phyloP scores from a whole-genome alignment of 2,797 vertebrate genomes.

The Pipistrellus nathusii region DNA sequence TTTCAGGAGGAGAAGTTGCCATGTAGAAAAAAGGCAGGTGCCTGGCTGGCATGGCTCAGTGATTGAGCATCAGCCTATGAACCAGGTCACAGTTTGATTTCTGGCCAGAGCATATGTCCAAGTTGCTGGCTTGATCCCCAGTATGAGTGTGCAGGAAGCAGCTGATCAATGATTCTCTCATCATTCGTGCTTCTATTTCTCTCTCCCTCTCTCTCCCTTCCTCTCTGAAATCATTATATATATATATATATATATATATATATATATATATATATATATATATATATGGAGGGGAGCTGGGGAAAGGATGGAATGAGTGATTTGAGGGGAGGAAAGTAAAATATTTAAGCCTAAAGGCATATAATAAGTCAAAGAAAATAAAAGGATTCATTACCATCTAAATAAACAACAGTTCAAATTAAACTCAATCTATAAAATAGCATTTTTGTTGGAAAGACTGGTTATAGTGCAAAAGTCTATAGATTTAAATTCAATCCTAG shows the following conservation, averaged over 20 bases:
- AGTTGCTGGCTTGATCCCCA: too few relatives aligned
- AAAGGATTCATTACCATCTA: not conserved
- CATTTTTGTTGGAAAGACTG: not conserved
- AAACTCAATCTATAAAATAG: not conserved
- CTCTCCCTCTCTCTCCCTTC: too few relatives aligned
- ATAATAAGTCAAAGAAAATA: conserved; percentile 15
- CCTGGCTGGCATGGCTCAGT: too few relatives aligned
- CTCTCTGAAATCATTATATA: too few relatives aligned
- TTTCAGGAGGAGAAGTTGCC: not conserved
- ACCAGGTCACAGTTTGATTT: too few relatives aligned
- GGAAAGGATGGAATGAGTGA: not conserved
- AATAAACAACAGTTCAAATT: not conserved
- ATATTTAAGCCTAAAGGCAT: not conserved
- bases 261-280: too few relatives aligned
- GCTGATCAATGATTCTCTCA: too few relatives aligned
- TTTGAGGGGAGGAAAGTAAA: not conserved
- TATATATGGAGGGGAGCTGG: not conserved
- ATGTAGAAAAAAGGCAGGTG: not conserved
- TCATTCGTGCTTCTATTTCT: too few relatives aligned
- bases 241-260: too few relatives aligned
- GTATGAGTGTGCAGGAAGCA: too few relatives aligned
- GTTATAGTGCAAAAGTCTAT: not conserved
- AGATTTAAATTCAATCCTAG: not conserved
- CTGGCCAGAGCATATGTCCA: too few relatives aligned
- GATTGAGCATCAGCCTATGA: too few relatives aligned